A percentile compares a stretch with the other conserved stretches of the same genome.
These are phyloP conservation scores for Mnemiopsis leidyi DNA, from an alignment of 37 sponge, comb jelly and placozoan species.

Conservation along the genomic window DNA sequence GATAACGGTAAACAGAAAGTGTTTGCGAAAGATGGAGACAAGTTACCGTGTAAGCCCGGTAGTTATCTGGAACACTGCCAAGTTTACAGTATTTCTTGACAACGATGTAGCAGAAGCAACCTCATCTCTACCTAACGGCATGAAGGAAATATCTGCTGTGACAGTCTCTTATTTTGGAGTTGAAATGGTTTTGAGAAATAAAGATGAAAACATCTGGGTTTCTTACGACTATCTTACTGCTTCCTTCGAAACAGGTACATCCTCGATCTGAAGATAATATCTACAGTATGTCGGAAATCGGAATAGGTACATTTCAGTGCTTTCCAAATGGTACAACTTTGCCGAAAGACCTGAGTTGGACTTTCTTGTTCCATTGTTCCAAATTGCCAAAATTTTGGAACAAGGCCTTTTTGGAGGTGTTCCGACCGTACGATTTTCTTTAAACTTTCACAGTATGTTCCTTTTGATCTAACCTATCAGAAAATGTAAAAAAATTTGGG, in stretches of 20 bases:
- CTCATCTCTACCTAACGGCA: background rate
- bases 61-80: background rate
- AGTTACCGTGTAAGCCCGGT: background rate
- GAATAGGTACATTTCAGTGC: too few relatives aligned
- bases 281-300: too few relatives aligned
- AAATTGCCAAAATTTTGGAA: too few relatives aligned
- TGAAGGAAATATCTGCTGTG: background rate
- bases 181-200: background rate
- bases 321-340: too few relatives aligned
- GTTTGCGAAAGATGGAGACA: background rate
- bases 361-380: too few relatives aligned
- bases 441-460: too few relatives aligned
- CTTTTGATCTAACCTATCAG: too few relatives aligned
- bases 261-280: background rate
- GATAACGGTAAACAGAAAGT: slow-evolving; percentile 14
- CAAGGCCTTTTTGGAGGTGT: too few relatives aligned
- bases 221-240: background rate
- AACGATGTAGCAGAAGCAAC: background rate
- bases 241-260: background rate
- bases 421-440: too few relatives aligned
- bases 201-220: background rate
- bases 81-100: background rate
- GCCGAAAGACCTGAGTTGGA: too few relatives aligned
- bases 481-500: too few relatives aligned
- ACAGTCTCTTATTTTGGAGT: slow-evolving; percentile 33